Percentiles rank a stretch among this genome's conserved stretches.
These are phyloP conservation scores for Zelostemma sp. DNA, from an alignment of 1,140 invertebrate species.

Conservation along the genomic window DNA sequence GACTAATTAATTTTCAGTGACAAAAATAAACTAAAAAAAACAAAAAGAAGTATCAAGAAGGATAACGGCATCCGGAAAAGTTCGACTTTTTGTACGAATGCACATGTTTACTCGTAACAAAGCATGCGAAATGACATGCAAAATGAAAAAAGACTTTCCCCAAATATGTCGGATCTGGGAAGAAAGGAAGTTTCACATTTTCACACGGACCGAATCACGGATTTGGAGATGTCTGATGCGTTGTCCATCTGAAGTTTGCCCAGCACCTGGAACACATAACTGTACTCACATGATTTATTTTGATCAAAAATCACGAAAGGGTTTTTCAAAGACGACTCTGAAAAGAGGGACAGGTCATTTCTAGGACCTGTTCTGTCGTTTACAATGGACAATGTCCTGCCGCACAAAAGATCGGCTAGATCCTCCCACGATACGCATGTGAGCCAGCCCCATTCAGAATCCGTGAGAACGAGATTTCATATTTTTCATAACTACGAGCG, in stretches of 20 bases:
- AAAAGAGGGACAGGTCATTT: slow-evolving; percentile 67
- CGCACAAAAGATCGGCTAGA: slow-evolving; percentile 54
- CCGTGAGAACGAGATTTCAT: slow-evolving; percentile 71
- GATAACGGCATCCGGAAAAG: too few species aligned
- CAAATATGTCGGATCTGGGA: not conserved
- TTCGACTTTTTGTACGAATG: too few species aligned
- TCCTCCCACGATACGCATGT: slow-evolving; percentile 71
- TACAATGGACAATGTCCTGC: slow-evolving; percentile 71
- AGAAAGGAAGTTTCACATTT: not conserved
- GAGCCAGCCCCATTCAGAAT: slow-evolving; percentile 64
- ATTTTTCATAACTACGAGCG: slow-evolving; percentile 67
- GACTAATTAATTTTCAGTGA: too few species aligned
- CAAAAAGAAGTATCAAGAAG: not conserved
- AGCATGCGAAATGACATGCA: not conserved
- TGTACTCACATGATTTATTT: slow-evolving; percentile 67
- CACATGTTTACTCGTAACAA: too few species aligned
- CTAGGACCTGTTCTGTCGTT: slow-evolving; percentile 62
- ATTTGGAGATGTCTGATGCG: slow-evolving; percentile 1
- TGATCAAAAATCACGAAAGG: slow-evolving; percentile 66
- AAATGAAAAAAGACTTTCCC: slow-evolving; percentile 1
- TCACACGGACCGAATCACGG: not conserved
- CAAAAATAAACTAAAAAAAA: too few species aligned
- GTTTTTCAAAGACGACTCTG: slow-evolving; percentile 56
- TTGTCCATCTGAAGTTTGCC: slow-evolving; percentile 4
- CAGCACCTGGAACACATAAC: slow-evolving; percentile 57